These are phyloP conservation scores for Apis florea DNA, from an alignment of 1,140 invertebrate species.

Conservation along the genomic window DNA sequence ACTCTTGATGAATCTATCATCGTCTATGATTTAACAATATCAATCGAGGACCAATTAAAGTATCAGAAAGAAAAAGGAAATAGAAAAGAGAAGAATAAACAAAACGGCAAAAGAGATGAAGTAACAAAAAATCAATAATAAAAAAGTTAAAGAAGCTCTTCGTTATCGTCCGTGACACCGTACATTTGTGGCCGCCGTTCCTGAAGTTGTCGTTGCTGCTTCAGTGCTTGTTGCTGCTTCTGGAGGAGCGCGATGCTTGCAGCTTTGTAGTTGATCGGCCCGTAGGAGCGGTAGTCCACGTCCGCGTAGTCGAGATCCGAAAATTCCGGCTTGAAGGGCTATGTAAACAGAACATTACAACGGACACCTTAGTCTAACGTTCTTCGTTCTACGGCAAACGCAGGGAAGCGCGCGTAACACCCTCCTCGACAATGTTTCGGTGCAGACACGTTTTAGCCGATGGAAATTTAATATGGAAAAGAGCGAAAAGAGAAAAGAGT, in stretches of 20 bases:
- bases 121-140: too few relatives aligned
- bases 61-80: neutral
- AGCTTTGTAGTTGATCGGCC: constrained; percentile 94
- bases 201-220: constrained; percentile 57
- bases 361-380: constrained; percentile 34
- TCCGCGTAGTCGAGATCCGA: constrained; percentile 93
- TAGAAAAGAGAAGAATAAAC: neutral
- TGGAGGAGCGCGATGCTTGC: constrained; percentile 85
- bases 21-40: neutral
- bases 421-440: too few relatives aligned
- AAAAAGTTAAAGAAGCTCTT: constrained; percentile 75
- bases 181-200: constrained; percentile 78
- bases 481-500: neutral
- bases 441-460: neutral
- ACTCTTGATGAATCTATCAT: neutral
- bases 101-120: neutral
- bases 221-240: constrained; percentile 71
- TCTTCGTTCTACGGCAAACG: neutral
- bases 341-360: constrained; percentile 61
- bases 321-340: constrained; percentile 86
- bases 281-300: constrained; percentile 92
- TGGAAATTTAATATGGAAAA: neutral
- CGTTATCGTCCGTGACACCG: constrained; percentile 77
- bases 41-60: neutral
- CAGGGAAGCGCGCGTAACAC: neutral